Base-by-base conservation (phyloP, 2,797 vertebrate genomes). In the Xerus rutilus region DNA sequence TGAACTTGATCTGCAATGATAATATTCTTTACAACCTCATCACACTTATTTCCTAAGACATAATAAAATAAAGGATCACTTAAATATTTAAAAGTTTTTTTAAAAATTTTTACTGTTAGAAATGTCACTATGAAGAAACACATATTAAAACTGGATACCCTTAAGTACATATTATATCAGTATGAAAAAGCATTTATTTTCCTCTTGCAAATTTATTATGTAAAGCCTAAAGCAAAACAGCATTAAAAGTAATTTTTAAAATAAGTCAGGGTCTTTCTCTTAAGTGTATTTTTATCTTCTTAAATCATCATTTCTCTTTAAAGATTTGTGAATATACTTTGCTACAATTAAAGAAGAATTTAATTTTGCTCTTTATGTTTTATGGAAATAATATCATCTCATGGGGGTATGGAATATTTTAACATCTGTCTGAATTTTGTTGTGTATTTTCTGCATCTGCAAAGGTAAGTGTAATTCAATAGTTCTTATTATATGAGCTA, bases 151-250 rank as follows among this genome's bases (percentile, higher is more conserved):
- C 39, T 65, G 12, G 64, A 79, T 85, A 91, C 35, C 78, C 54
- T 81, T 91, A 94, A 95, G 89, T 25, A 74, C 47, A 84, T 30
- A 83, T 72, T 93, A 83, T 5, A 59, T 65, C 52, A 89, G 79
- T 70, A 84, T 91, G 25, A 94, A 95, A 96, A 89, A 86, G 15
- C 7, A 89, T 43, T 92, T 95, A 92, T 89, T 96, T 97, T 52
- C 21, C 25, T 91, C 25, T 91, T 78, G 17, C 13, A 96, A 59
- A 85, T 96, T 64, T 90, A 90, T 90, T 95, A 89, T 85, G 30
- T 86, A 57, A 91, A 43, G 67, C 35, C 78, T 79, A 85, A 83
- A 93, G 57, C 69, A 79, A 7, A 87, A 79, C 81, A 87, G 12
- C 0, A 97, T 74, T 89, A 73, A 45, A 4, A 83, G 12, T 70